Evolutionary conservation across 2,797 vertebrate species (phyloP), one percentile per base, ranked within the genome.

Genomic region (Anas georgica): DNA sequence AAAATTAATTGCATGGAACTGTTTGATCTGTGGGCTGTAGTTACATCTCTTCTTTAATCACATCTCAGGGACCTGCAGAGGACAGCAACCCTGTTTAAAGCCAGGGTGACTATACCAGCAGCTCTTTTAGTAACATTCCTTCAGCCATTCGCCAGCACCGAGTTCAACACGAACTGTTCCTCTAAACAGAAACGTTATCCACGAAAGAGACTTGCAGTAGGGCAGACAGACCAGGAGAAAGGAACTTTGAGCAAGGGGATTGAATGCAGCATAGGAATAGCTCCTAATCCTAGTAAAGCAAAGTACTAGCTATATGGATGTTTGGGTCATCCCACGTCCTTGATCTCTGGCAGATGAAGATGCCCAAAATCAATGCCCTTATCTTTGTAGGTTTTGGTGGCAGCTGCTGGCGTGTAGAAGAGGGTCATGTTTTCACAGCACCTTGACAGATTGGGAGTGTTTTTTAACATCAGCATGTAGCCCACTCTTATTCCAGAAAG

Each of bases 21-120:
- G 52, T 96, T 95, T 96, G 94, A 96, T 96, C 92, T 86, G 62
- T 4, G 75, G 86, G 70, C 64, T 72, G 72, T n/a, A 91, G 76
- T 68, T 33, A 56, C 76, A 12, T 23, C 13, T 45, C 77, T 70
- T 76, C 69, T 85, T 76, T 87, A 73, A 70, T 87, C 93, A 43
- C 91, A 82, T 72, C 74, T 48, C n/a, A 3, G 89, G 29, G 50
- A 45, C 79, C 67, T 31, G 48, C 86, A 48, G 67, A 56, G 88
- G 75, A 92, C 59, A 45, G 15, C n/a, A 83, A 94, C 72, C 88
- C 64, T 70, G 1, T 35, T 22, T 26, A 75, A 82, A 90, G 67
- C 8, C 48, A 66, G 69, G 58, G 68, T 18, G 83, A 80, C 70
- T 46, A 77, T 58, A 28, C 3, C 91, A 78, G 90, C 90, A 81